phyloP scores from a whole-genome alignment of 2,113 vertebrate species.

The Calcarius ornatus region DNA sequence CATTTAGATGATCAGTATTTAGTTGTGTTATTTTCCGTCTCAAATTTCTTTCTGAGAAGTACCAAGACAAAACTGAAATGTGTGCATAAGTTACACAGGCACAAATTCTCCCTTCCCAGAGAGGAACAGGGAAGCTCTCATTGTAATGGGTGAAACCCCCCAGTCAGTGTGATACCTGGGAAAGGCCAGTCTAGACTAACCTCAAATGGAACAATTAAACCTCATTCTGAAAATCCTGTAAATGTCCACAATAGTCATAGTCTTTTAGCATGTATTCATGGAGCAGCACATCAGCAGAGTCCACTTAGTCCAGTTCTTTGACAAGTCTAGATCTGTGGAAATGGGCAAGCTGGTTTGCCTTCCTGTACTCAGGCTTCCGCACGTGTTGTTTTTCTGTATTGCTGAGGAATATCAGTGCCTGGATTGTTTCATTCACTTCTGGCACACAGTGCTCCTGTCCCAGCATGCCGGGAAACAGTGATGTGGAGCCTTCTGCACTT shows the following conservation, averaged over 20 bases:
- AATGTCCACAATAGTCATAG: accelerated
- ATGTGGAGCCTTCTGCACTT: neutral
- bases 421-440: neutral
- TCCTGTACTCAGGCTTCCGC: neutral
- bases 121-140: neutral
- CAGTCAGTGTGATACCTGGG: neutral
- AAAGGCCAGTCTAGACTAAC: neutral
- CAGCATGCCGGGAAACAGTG: neutral
- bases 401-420: neutral
- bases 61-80: neutral
- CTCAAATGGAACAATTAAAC: neutral
- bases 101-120: neutral
- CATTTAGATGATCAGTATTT: neutral
- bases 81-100: neutral
- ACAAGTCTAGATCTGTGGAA: neutral
- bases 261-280: neutral
- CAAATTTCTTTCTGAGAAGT: neutral
- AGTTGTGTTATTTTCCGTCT: neutral
- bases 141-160: neutral
- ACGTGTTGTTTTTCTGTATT: accelerated
- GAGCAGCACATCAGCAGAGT: neutral
- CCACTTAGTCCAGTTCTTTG: neutral
- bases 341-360: neutral
- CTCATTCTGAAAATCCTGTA: neutral
- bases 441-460: neutral